phyloP scores from a whole-genome alignment of 2,797 vertebrate species.

The Todus mexicanus region DNA sequence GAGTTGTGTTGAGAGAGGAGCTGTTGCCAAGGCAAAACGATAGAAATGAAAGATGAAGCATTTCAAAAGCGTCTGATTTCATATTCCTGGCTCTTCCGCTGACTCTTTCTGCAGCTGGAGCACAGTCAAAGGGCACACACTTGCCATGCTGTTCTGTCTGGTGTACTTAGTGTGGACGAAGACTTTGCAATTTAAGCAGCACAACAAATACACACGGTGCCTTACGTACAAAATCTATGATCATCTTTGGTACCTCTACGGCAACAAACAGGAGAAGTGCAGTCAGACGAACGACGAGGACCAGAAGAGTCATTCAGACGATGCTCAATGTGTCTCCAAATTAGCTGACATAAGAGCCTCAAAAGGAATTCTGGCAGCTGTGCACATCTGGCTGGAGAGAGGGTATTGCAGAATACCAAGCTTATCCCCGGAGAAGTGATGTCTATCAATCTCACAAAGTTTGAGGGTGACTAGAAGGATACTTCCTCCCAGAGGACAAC shows the following conservation, averaged over 20 bases:
- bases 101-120: not conserved
- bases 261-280: not conserved
- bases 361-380: not conserved
- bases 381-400: not conserved
- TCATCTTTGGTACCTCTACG: not conserved
- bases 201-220: not conserved
- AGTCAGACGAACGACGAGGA: not conserved
- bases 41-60: not conserved
- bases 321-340: not conserved
- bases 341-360: not conserved
- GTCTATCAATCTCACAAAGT: not conserved
- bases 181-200: not conserved
- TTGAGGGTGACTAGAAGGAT: not conserved
- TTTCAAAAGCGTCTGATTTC: not conserved
- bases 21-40: not conserved
- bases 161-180: not conserved
- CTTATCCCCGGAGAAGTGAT: not conserved
- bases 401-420: not conserved
- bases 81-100: not conserved
- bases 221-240: not conserved
- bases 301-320: not conserved
- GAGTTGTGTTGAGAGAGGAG: not conserved
- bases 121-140: not conserved
- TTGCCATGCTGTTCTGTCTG: not conserved
- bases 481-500: not conserved